A percentile compares a stretch with the other conserved stretches of the same genome.
These are phyloP conservation scores for Diorhabda carinulata DNA, from an alignment of 1,140 invertebrate genomes.

Conservation along the genomic window DNA sequence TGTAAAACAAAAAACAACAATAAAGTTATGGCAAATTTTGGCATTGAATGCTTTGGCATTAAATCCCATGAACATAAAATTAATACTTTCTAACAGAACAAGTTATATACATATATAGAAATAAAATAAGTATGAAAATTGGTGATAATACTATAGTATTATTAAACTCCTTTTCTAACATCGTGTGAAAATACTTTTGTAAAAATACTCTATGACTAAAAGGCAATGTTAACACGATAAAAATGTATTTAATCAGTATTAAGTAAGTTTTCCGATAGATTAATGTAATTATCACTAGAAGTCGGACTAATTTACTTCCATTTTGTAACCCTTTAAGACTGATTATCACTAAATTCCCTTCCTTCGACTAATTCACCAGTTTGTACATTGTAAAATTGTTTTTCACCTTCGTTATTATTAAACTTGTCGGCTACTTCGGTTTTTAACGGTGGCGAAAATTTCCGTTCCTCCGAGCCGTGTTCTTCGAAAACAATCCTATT, in stretches of 20 bases:
- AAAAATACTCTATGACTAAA: conserved; percentile 46
- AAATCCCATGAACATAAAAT: conserved; percentile 39
- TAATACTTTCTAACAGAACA: conserved; percentile 33
- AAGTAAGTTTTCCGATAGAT: conserved; percentile 29
- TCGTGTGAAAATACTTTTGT: conserved; percentile 45
- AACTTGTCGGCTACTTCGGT: conserved; percentile 33
- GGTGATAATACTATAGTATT: conserved; percentile 35
- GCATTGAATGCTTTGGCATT: conserved; percentile 50
- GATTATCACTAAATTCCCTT: conserved; percentile 27
- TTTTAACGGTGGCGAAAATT: conserved; percentile 34
- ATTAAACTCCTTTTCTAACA: conserved; percentile 31
- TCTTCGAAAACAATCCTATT: conserved; percentile 47
- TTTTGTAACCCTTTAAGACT: conserved; percentile 14
- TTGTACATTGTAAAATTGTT: conserved; percentile 54
- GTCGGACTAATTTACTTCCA: conserved; percentile 42
- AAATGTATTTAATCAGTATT: conserved; percentile 26
- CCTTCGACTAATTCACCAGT: conserved; percentile 50
- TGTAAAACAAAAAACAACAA: conserved; percentile 46
- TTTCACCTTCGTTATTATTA: conserved; percentile 49
- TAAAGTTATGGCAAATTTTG: conserved; percentile 48
- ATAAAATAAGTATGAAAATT: conserved; percentile 26
- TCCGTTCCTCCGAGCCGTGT: conserved; percentile 38
- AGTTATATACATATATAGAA: conserved; percentile 25
- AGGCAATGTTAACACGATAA: conserved; percentile 40
- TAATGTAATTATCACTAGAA: conserved; percentile 43